A percentile compares a stretch with the other conserved stretches of the same genome.
Evolutionary conservation across 2,797 vertebrate species (phyloP).

Genomic region (Pygocentrus nattereri): DNA sequence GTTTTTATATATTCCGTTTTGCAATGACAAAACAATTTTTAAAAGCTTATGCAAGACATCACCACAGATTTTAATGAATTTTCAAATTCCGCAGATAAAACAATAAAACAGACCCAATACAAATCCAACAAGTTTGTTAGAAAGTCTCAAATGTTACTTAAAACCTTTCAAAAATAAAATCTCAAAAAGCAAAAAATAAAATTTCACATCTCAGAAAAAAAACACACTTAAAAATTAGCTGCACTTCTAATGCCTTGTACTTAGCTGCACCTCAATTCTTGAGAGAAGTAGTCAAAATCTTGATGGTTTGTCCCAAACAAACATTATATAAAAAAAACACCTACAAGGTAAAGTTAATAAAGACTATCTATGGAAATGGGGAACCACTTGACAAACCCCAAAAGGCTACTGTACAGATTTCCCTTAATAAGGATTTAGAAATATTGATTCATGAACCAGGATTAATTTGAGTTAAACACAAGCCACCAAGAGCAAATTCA

Average conservation of each 20-base stretch:
- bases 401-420: neutral
- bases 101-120: neutral
- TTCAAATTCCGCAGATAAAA: neutral
- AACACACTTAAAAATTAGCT: neutral
- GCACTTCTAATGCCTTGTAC: neutral
- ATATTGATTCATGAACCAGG: no score
- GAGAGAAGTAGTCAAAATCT: neutral
- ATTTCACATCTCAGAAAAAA: neutral
- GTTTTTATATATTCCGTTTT: neutral
- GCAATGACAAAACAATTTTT: neutral
- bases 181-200: neutral
- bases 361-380: neutral
- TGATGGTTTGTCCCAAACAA: no score
- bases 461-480: neutral
- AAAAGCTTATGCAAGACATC: neutral
- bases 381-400: neutral
- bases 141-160: neutral
- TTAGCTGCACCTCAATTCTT: neutral
- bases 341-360: neutral
- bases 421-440: neutral
- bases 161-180: neutral
- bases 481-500: conserved; percentile 2
- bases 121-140: neutral
- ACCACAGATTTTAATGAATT: neutral
- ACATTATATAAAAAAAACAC: neutral